phyloP scores from a whole-genome alignment of 2,797 vertebrate genomes.

The Melanogrammus aeglefinus region DNA sequence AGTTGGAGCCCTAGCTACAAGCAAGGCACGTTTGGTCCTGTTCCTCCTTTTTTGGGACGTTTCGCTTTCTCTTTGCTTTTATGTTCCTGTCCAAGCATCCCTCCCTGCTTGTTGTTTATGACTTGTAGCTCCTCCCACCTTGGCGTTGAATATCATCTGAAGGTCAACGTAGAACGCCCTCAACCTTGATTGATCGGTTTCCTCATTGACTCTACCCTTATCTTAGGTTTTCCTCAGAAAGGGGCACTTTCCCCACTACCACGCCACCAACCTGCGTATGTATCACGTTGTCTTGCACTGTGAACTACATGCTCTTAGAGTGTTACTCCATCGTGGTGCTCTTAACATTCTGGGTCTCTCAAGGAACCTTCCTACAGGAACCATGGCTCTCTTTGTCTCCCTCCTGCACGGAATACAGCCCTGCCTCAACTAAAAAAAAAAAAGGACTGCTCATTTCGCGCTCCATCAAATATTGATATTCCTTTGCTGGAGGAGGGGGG shows the following conservation, averaged over 20 bases:
- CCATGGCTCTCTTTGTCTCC: background rate
- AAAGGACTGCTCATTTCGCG: constrained; percentile 44
- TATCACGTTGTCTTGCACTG: background rate
- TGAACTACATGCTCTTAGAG: background rate
- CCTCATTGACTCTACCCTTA: background rate
- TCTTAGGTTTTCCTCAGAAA: background rate
- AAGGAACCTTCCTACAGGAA: background rate
- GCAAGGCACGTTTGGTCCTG: background rate
- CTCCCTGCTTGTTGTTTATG: background rate
- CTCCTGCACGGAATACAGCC: constrained; percentile 8
- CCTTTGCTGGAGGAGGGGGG: constrained; percentile 6
- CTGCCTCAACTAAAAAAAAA: constrained; percentile 41
- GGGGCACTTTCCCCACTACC: background rate
- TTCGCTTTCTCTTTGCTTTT: background rate
- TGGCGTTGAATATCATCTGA: background rate
- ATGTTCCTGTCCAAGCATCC: background rate
- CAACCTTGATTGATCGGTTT: background rate
- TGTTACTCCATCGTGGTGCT: background rate
- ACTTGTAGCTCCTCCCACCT: background rate
- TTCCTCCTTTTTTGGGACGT: background rate
- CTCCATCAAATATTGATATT: constrained; percentile 60
- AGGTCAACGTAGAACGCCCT: background rate
- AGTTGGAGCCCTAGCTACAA: background rate
- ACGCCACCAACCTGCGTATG: background rate
- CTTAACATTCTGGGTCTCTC: background rate